phyloP scores from a whole-genome alignment of 2,888 invertebrate species.

The Meloe dianella region DNA sequence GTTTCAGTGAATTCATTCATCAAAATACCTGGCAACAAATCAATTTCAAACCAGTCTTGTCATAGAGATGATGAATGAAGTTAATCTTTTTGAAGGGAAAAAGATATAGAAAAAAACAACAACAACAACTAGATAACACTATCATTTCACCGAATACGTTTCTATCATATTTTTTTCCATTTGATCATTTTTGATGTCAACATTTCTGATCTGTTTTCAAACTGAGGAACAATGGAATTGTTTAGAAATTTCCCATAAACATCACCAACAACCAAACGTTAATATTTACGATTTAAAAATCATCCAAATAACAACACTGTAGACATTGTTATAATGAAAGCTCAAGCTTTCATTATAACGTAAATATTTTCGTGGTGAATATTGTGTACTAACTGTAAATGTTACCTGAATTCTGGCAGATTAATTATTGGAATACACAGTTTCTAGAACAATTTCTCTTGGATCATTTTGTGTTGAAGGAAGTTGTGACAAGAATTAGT shows the following conservation, averaged over 20 bases:
- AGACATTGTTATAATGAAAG: not conserved
- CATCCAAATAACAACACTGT: too few species aligned
- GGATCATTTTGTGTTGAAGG: not conserved
- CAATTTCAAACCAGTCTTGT: conserved; percentile 14
- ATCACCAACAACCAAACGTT: too few species aligned
- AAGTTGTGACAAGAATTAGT: not conserved
- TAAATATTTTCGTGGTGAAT: too few species aligned
- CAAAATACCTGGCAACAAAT: conserved; percentile 9
- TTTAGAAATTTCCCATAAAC: too few species aligned
- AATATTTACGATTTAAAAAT: too few species aligned
- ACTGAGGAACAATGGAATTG: too few species aligned
- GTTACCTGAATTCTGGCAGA: not conserved
- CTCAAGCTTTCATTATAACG: not conserved
- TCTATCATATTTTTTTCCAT: not conserved
- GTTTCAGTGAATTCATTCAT: conserved; percentile 12
- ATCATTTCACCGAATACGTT: not conserved
- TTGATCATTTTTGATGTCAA: conserved; percentile 7
- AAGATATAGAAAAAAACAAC: not conserved
- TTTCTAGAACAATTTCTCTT: not conserved
- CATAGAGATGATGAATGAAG: conserved; percentile 15
- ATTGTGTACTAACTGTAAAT: not conserved
- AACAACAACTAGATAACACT: not conserved
- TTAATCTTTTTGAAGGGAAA: conserved; percentile 3
- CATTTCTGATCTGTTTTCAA: not conserved
- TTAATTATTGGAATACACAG: not conserved